Evolutionary conservation across 2,113 vertebrate species (phyloP).

Genomic region (Burhinus oedicnemus): DNA sequence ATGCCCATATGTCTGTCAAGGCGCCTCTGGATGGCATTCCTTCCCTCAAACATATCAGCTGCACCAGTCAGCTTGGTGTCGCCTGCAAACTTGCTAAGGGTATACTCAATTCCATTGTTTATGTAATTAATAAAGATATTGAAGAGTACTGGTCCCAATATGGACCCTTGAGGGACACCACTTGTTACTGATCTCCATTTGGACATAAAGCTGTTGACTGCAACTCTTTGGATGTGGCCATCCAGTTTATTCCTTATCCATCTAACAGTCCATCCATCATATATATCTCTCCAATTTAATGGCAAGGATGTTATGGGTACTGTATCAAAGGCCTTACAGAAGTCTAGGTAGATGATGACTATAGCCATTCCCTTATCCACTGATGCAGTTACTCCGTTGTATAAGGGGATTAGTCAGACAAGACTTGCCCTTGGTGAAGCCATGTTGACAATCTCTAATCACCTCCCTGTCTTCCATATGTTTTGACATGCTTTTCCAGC

Average conservation of each 20-base stretch:
- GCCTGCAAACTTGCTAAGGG: neutral
- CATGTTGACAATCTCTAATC: neutral
- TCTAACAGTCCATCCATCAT: neutral
- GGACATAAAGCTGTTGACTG: neutral
- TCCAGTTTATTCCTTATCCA: neutral
- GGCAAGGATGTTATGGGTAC: neutral
- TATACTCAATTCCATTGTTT: neutral
- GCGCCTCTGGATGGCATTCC: neutral
- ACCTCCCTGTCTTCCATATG: neutral
- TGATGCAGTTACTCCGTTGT: neutral
- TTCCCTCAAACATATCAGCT: neutral
- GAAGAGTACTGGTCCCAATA: neutral
- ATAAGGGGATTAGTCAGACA: neutral
- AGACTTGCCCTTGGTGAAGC: neutral
- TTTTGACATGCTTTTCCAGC: neutral
- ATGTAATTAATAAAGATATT: neutral
- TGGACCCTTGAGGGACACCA: fast-evolving
- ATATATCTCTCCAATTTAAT: neutral
- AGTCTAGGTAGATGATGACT: neutral
- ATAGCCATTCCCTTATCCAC: neutral
- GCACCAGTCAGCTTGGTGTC: neutral
- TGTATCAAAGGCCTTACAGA: neutral
- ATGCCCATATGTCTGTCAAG: neutral
- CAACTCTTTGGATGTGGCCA: neutral
- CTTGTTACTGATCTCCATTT: neutral